Evolutionary conservation across 2,797 vertebrate genomes (phyloP).

Genomic region (Bradypodion ventrale): DNA sequence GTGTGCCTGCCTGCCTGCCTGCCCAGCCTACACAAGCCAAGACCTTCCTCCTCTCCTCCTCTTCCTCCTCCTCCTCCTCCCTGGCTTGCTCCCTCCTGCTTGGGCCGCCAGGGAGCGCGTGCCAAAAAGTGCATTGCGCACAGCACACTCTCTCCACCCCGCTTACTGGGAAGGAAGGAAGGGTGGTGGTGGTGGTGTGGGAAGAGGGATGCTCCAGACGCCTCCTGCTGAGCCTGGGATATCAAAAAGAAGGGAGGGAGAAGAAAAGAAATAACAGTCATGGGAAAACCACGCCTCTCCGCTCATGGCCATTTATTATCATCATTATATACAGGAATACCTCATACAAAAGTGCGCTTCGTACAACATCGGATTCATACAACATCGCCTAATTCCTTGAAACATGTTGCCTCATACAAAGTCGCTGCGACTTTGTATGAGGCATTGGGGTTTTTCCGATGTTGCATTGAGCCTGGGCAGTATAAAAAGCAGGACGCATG

Average conservation of each 20-base stretch:
- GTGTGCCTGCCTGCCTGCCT: background rate
- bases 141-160: background rate
- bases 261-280: conserved; percentile 8
- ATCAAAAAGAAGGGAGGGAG: background rate
- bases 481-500: too few relatives aligned
- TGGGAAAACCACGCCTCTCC: conserved; percentile 62
- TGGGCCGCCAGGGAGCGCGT: conserved; percentile 80
- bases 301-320: too few relatives aligned
- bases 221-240: background rate
- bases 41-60: too few relatives aligned
- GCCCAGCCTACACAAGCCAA: conserved; percentile 45
- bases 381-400: too few relatives aligned
- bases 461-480: too few relatives aligned
- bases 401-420: too few relatives aligned
- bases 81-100: conserved; percentile 71
- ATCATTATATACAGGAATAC: too few relatives aligned
- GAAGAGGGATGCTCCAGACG: background rate
- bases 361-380: too few relatives aligned
- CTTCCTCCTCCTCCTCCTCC: conserved; percentile 46
- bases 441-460: too few relatives aligned
- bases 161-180: background rate
- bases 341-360: too few relatives aligned
- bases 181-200: background rate
- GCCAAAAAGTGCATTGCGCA: conserved; percentile 73
- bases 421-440: too few relatives aligned